Conservation (phyloP, 2,113 vertebrate genomes). For the Promerops cafer region DNA sequence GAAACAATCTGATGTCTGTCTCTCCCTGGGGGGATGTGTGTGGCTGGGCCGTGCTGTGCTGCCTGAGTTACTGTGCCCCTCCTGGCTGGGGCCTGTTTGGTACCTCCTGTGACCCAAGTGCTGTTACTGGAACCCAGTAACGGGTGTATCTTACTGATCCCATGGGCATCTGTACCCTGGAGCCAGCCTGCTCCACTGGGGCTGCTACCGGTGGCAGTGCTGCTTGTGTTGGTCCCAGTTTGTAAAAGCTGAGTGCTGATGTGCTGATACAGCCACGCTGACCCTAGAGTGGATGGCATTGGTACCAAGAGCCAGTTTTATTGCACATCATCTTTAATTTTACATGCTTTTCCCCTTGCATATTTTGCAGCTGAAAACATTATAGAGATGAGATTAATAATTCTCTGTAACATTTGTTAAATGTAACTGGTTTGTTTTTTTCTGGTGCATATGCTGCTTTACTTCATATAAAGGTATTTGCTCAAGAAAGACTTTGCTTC, state of each 20-base stretch:
- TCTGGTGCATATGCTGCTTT: neutral
- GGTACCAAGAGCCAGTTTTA: neutral
- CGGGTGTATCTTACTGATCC: accelerated
- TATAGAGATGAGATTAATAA: neutral
- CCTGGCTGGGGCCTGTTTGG: neutral
- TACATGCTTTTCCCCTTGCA: neutral
- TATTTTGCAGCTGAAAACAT: neutral
- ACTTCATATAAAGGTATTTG: neutral
- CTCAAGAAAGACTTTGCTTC: neutral
- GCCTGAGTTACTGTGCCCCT: neutral
- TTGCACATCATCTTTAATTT: neutral
- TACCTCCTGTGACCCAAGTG: neutral
- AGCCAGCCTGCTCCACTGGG: neutral
- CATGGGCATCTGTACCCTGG: neutral
- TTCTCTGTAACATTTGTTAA: neutral
- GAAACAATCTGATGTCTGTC: accelerated
- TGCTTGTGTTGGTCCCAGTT: neutral
- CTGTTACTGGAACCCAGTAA: neutral
- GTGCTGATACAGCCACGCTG: neutral
- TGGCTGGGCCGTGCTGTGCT: neutral
- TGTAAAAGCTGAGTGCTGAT: neutral
- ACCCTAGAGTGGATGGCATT: neutral
- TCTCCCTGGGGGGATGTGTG: neutral
- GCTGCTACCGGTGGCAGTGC: neutral
- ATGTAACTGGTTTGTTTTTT: neutral